Conservation (phyloP, 2,888 invertebrate species). For the Drosophila fungiperda region DNA sequence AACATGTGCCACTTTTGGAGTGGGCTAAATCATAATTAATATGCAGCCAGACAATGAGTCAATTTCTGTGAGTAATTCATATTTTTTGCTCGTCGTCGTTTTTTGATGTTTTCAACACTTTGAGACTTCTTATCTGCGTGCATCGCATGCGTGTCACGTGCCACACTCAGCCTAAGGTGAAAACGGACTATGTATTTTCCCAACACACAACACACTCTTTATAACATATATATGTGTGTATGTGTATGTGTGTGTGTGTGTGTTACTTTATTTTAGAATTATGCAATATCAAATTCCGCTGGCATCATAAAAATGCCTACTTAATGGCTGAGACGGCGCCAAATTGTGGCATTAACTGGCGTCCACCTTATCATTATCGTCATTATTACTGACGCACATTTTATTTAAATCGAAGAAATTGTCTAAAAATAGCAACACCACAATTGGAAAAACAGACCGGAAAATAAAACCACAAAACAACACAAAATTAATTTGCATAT, state of each 20-base stretch:
- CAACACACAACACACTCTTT: conserved; percentile 15
- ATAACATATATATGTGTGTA: conserved; percentile 1
- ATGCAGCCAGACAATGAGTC: conserved; percentile 47
- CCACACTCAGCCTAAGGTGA: conserved; percentile 36
- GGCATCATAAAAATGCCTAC: conserved; percentile 68
- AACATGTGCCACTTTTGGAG: conserved; percentile 8
- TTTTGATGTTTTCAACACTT: conserved; percentile 30
- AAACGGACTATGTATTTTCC: conserved; percentile 61
- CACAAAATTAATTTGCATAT: conserved; percentile 32
- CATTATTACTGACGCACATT: conserved; percentile 55
- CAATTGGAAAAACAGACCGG: conserved; percentile 33
- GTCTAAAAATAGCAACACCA: conserved; percentile 68
- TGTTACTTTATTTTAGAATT: conserved; percentile 53
- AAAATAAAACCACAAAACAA: conserved; percentile 38
- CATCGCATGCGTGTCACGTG: conserved; percentile 75
- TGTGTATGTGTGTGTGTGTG: conserved; percentile 12
- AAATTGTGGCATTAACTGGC: conserved; percentile 46
- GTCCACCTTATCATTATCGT: conserved; percentile 60
- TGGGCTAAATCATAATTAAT: conserved; percentile 64
- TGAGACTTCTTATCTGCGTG: conserved; percentile 52
- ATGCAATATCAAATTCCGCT: conserved; percentile 71
- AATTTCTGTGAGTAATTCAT: conserved; percentile 45
- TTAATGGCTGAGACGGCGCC: conserved; percentile 74
- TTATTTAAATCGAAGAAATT: conserved; percentile 76
- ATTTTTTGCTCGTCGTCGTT: conserved; percentile 33